phyloP scores from a whole-genome alignment of 2,113 vertebrate genomes.

The Psittacula cyanocephala region DNA sequence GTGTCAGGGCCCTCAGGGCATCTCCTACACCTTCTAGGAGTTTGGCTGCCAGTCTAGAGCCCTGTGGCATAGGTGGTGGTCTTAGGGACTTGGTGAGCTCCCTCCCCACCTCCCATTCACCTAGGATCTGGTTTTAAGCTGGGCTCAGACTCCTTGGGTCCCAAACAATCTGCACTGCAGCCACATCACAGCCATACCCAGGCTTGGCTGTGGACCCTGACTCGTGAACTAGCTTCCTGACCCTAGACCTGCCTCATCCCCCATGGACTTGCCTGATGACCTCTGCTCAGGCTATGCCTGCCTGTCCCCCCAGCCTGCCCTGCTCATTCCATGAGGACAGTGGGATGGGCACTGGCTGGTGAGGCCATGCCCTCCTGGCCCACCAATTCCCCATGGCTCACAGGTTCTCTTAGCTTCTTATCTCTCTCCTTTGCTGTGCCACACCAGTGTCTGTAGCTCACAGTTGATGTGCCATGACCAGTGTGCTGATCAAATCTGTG shows the following conservation, averaged over 20 bases:
- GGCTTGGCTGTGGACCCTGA: not conserved
- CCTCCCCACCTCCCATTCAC: not conserved
- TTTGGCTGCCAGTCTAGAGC: not conserved
- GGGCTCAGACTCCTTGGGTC: not conserved
- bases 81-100: not conserved
- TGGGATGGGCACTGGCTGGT: not conserved
- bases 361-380: not conserved
- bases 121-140: not conserved
- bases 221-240: not conserved
- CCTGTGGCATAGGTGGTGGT: not conserved
- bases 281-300: not conserved
- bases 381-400: rapidly evolving
- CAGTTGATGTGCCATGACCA: not conserved
- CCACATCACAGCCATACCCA: rapidly evolving
- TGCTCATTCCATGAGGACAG: not conserved
- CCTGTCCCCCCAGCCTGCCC: not conserved
- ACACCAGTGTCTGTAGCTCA: not conserved
- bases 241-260: not conserved
- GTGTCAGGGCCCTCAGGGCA: not conserved
- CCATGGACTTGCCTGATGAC: not conserved
- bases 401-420: not conserved
- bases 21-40: not conserved
- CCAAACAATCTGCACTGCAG: not conserved
- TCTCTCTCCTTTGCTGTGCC: not conserved
- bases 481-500: not conserved